Percentiles rank a stretch among this genome's conserved stretches.
Conservation (phyloP, 1,140 invertebrate genomes). For the Microplitis demolitor region DNA sequence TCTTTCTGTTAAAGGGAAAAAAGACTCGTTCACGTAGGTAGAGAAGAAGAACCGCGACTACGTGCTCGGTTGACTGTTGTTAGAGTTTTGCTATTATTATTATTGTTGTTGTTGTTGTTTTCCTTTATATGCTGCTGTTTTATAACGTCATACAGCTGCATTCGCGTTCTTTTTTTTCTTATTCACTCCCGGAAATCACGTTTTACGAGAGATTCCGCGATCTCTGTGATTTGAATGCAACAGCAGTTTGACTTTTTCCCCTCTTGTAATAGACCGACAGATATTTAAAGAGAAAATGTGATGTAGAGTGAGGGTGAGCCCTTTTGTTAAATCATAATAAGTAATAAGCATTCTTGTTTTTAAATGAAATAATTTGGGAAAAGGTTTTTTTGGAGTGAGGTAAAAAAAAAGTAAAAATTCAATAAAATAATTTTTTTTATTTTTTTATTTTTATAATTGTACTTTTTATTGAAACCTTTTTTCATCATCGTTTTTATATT, state of each 20-base stretch:
- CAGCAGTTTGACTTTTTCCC: neutral
- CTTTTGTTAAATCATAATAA: neutral
- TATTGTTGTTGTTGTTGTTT: too few relatives aligned
- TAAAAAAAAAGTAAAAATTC: neutral
- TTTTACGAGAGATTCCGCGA: conserved; percentile 35
- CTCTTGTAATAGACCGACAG: conserved; percentile 3
- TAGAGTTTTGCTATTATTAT: neutral
- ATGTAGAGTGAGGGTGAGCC: neutral
- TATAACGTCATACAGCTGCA: neutral
- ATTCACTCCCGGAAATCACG: conserved; percentile 35
- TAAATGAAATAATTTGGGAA: neutral
- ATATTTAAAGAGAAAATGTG: conserved; percentile 3
- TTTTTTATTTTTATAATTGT: conserved; percentile 43
- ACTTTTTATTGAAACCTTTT: conserved; percentile 57
- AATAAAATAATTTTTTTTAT: neutral
- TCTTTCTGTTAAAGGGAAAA: conserved; percentile 7
- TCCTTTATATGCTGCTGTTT: conserved; percentile 18
- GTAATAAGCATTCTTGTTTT: too few relatives aligned
- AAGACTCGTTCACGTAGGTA: conserved; percentile 31
- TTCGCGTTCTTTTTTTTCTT: neutral
- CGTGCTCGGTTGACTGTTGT: conserved; percentile 11
- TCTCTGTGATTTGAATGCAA: conserved; percentile 43
- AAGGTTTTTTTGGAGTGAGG: neutral
- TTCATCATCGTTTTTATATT: conserved; percentile 43
- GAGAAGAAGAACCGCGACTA: conserved; percentile 18